Evolutionary conservation across 2,797 vertebrate species (phyloP), one percentile per base, ranked within the genome.

Genomic region (Channa striata): DNA sequence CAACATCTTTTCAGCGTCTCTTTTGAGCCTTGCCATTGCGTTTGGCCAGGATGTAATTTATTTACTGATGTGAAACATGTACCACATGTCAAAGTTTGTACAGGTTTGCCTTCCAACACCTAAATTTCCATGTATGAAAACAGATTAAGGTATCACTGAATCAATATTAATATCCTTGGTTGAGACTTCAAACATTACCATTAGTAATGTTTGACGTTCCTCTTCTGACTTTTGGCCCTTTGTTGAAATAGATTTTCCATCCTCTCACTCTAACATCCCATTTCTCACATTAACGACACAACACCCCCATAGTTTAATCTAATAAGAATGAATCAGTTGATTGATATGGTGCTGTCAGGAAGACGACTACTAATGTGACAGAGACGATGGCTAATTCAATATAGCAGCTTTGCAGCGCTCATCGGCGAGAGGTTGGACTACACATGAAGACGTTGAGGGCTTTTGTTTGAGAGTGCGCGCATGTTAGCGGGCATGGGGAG

Each of bases 261-360:
- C 78, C 79, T 50, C 68, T 42, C 11, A 33, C 67, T 77, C 59
- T 80, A 52, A 68, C 51, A 20, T 74, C 65, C 80, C 87, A 90
- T 91, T 89, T 87, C 80, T 91, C 89, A 91, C 82, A 91, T 88
- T 92, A 91, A 90, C 83, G 80, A 86, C 6, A 67, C 49, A 80
- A 87, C 90, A 78, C 82, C 86, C 85, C 68, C 80, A 78, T 74
- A 80, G 86, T 89, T 90, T 84, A 79, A 91, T 89, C 81, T 90
- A 87, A 90, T 89, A 82, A 87, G 81, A 70, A 83, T 76, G 88
- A 92, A 91, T 91, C 85, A 85, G 82, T 72, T 91, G 91, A 92
- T 91, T 91, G 87, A 92, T 90, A 90, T 23, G 81, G 14, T 30
- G 50, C 82, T 78, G 87, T 88, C 89, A 83, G 75, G 57, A 77